These are phyloP conservation scores for Procambarus clarkii DNA, from an alignment of 1,140 invertebrate genomes.

Conservation along the genomic window DNA sequence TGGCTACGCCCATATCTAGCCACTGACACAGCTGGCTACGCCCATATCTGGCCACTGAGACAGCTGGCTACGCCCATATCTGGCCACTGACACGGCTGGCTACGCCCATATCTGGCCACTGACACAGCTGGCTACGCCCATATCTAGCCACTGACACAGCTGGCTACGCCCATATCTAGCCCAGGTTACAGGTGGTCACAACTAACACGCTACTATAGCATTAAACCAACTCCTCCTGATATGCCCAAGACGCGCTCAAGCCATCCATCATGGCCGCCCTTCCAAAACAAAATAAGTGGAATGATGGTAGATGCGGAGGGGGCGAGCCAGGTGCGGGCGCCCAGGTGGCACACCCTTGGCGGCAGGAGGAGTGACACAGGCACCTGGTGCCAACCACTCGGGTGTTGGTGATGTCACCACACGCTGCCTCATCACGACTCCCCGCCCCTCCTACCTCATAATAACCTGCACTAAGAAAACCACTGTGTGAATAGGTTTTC, in stretches of 20 bases:
- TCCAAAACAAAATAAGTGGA: not conserved
- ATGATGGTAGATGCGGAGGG: not conserved
- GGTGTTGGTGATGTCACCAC: not conserved
- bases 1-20: no score
- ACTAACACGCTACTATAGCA: not conserved
- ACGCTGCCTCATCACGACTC: not conserved
- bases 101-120: no score
- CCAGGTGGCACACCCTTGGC: not conserved
- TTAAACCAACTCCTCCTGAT: not conserved
- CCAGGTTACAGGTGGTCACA: not conserved
- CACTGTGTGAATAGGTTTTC: not conserved
- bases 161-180: not conserved
- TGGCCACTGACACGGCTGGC: not conserved
- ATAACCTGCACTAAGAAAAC: not conserved
- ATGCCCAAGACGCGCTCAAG: not conserved
- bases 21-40: no score
- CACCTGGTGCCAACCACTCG: not conserved
- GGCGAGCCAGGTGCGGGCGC: not conserved
- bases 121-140: not conserved
- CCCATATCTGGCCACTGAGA: no score
- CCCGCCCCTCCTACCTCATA: not conserved
- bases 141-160: not conserved
- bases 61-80: no score
- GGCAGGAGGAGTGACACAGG: no score
- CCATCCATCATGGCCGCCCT: no score